Evolutionary conservation across 2,888 invertebrate species (phyloP).

Genomic region (Phortica magna): DNA sequence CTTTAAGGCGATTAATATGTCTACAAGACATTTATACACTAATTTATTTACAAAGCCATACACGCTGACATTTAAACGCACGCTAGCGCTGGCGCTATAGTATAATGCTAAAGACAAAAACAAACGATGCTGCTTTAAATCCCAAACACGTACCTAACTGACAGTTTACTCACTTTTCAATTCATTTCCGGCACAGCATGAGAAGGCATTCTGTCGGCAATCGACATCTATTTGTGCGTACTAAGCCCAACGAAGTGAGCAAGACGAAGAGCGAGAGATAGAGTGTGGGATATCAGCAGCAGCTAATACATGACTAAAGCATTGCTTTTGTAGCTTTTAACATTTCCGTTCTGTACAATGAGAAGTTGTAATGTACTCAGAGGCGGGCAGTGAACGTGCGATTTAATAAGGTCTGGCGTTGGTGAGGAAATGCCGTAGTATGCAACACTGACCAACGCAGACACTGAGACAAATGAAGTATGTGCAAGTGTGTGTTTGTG

Average conservation of each 20-base stretch:
- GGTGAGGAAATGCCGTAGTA: no score
- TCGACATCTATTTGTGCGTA: neutral
- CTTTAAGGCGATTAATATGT: neutral
- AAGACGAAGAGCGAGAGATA: neutral
- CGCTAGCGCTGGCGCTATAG: neutral
- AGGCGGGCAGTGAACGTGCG: neutral
- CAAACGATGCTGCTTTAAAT: slow-evolving; percentile 1
- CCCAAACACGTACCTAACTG: slow-evolving; percentile 25
- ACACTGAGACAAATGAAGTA: neutral
- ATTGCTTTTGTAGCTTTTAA: neutral
- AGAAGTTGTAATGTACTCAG: neutral
- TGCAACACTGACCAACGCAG: neutral
- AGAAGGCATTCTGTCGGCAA: no score
- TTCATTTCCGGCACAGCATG: slow-evolving; percentile 29
- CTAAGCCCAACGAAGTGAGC: neutral
- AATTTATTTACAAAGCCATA: neutral
- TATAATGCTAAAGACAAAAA: neutral
- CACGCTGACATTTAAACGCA: neutral
- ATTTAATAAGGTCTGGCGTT: neutral
- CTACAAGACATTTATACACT: neutral
- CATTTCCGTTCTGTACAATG: slow-evolving; percentile 22
- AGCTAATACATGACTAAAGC: slow-evolving; percentile 26
- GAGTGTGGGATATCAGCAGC: neutral
- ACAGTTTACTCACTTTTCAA: slow-evolving; percentile 30
- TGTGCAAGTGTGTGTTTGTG: neutral